These are phyloP conservation scores for Gastracanthus pulcherrimus DNA, from an alignment of 2,888 invertebrate genomes.

Conservation along the genomic window DNA sequence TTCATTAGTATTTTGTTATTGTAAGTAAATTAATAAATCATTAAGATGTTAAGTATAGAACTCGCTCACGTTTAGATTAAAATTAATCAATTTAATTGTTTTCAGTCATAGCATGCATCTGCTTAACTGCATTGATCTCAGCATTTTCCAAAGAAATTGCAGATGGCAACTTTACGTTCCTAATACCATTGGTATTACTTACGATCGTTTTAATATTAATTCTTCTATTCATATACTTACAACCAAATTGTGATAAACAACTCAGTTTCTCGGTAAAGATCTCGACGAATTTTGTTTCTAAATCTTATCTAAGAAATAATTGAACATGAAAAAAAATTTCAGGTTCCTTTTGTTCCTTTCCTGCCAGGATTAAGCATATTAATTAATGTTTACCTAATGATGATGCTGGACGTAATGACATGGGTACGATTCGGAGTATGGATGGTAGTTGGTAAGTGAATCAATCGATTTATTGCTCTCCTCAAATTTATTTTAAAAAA, in stretches of 20 bases:
- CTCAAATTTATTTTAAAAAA: not conserved
- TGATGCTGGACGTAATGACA: conserved; percentile 86
- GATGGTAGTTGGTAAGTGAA: conserved; percentile 85
- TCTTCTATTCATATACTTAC: conserved; percentile 69
- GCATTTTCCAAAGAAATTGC: conserved; percentile 59
- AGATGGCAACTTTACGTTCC: conserved; percentile 54
- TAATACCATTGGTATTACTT: conserved; percentile 61
- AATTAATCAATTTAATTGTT: not conserved
- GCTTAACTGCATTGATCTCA: conserved; percentile 61
- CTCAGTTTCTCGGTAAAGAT: conserved; percentile 73
- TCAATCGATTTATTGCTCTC: not conserved
- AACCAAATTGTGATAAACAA: conserved; percentile 72
- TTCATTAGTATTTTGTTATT: conserved; percentile 75
- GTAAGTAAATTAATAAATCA: conserved; percentile 75
- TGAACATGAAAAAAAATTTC: conserved; percentile 63
- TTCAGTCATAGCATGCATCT: conserved; percentile 65
- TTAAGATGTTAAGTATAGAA: too few species aligned
- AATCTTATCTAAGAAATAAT: not conserved
- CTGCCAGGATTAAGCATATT: conserved; percentile 90
- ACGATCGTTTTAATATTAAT: conserved; percentile 58
- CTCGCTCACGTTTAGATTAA: too few species aligned
- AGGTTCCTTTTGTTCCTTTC: conserved; percentile 91
- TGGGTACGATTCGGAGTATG: conserved; percentile 92
- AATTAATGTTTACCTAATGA: conserved; percentile 91
- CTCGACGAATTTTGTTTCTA: not conserved